These are phyloP conservation scores for Menidia menidia DNA, from an alignment of 2,797 vertebrate genomes.

Conservation along the genomic window DNA sequence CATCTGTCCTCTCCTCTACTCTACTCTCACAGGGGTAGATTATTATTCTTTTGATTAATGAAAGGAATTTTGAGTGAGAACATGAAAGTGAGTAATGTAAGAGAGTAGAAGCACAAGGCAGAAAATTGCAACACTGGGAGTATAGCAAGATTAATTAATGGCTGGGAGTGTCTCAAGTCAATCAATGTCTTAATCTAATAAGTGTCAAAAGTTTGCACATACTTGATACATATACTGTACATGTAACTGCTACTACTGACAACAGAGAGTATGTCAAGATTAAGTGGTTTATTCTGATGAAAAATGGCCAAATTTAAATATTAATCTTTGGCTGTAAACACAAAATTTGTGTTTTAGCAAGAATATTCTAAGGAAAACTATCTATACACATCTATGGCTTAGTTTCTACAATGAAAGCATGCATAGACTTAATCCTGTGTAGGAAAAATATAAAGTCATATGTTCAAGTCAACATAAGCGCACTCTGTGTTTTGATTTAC, in stretches of 20 bases:
- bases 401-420: slow-evolving; percentile 49
- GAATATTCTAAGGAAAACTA: slow-evolving; percentile 20
- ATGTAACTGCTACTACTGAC: not conserved
- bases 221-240: not conserved
- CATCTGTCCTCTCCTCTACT: slow-evolving; percentile 46
- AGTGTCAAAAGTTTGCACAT: not conserved
- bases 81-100: slow-evolving; percentile 17
- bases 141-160: not conserved
- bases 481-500: slow-evolving; percentile 13
- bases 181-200: slow-evolving; percentile 7
- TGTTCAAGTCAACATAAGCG: slow-evolving; percentile 53
- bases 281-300: not conserved
- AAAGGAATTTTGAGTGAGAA: slow-evolving; percentile 18
- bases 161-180: not conserved
- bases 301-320: slow-evolving; percentile 6
- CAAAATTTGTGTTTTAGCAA: slow-evolving; percentile 28
- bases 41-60: slow-evolving; percentile 48
- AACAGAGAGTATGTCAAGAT: not conserved
- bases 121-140: slow-evolving; percentile 1
- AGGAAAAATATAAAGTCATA: slow-evolving; percentile 39
- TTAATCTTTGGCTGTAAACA: slow-evolving; percentile 16
- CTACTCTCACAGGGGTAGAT: slow-evolving; percentile 15
- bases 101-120: not conserved
- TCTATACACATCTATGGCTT: slow-evolving; percentile 13
- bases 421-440: slow-evolving; percentile 31